phyloP scores from a whole-genome alignment of 1,140 invertebrate species.

The Hypsibius dujardini region DNA sequence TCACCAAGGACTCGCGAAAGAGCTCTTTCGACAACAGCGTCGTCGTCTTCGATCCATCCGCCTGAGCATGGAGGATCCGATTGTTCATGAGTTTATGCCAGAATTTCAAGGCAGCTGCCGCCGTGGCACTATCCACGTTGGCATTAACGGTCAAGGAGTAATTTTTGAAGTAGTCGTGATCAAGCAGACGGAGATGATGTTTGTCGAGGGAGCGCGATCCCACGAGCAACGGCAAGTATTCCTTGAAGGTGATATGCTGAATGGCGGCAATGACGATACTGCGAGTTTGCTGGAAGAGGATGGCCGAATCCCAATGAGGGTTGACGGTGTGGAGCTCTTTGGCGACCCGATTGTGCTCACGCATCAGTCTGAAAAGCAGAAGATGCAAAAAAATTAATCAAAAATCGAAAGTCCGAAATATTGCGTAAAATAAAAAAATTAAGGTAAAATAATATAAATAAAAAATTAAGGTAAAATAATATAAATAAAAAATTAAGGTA shows the following conservation, averaged over 20 bases:
- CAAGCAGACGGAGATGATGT: neutral
- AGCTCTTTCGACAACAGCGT: neutral
- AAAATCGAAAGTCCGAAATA: neutral
- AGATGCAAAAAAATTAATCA: neutral
- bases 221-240: constrained; percentile 56
- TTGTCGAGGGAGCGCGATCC: neutral
- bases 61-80: neutral
- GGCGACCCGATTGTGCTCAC: constrained; percentile 61
- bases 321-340: constrained; percentile 56
- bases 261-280: constrained; percentile 71
- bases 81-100: neutral
- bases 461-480: no score
- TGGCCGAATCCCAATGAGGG: constrained; percentile 87
- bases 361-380: constrained; percentile 23
- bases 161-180: neutral
- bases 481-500: no score
- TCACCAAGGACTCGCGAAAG: neutral
- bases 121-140: neutral
- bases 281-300: constrained; percentile 64
- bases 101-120: neutral
- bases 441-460: no score
- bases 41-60: neutral
- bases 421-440: neutral
- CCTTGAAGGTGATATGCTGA: constrained; percentile 82
- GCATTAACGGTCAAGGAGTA: neutral